phyloP scores from a whole-genome alignment of 2,888 invertebrate species.

The Chrysotoxum bicinctum region DNA sequence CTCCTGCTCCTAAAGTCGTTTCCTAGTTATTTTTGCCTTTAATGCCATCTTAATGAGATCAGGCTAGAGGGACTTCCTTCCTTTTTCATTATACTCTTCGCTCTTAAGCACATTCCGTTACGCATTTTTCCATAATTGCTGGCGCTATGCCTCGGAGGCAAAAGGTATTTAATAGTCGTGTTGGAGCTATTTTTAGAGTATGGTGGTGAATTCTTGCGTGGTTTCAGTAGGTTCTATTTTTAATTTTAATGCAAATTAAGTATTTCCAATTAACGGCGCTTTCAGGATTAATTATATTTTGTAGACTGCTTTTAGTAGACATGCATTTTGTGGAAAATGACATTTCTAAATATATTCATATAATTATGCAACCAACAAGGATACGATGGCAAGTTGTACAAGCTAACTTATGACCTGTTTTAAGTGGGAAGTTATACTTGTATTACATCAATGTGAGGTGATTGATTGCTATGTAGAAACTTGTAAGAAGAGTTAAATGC shows the following conservation, averaged over 20 bases:
- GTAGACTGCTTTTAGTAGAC: slow-evolving; percentile 14
- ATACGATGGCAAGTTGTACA: background rate
- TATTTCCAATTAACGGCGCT: slow-evolving; percentile 71
- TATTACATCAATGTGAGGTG: slow-evolving; percentile 35
- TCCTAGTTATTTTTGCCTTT: slow-evolving; percentile 49
- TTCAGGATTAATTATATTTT: slow-evolving; percentile 53
- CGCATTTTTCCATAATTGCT: slow-evolving; percentile 67
- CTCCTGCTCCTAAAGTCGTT: slow-evolving; percentile 33
- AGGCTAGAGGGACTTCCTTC: slow-evolving; percentile 47
- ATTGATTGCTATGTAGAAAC: slow-evolving; percentile 19
- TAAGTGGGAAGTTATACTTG: slow-evolving; percentile 31
- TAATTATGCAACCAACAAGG: slow-evolving; percentile 64
- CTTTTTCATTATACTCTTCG: slow-evolving; percentile 18
- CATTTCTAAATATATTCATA: slow-evolving; percentile 48
- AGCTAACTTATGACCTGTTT: background rate
- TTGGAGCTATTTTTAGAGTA: slow-evolving; percentile 59
- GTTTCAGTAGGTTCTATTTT: slow-evolving; percentile 63
- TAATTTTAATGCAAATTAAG: slow-evolving; percentile 71
- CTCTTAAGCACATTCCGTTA: slow-evolving; percentile 60
- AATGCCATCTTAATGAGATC: background rate
- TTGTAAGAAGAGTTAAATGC: background rate
- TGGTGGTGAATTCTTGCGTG: slow-evolving; percentile 47
- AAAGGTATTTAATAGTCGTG: slow-evolving; percentile 51
- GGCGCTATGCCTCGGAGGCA: slow-evolving; percentile 60
- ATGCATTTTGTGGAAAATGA: slow-evolving; percentile 37